Percentiles rank a stretch among this genome's conserved stretches.
Evolutionary conservation across 2,888 invertebrate genomes (phyloP).

Genomic region (Lochmaea crataegi): DNA sequence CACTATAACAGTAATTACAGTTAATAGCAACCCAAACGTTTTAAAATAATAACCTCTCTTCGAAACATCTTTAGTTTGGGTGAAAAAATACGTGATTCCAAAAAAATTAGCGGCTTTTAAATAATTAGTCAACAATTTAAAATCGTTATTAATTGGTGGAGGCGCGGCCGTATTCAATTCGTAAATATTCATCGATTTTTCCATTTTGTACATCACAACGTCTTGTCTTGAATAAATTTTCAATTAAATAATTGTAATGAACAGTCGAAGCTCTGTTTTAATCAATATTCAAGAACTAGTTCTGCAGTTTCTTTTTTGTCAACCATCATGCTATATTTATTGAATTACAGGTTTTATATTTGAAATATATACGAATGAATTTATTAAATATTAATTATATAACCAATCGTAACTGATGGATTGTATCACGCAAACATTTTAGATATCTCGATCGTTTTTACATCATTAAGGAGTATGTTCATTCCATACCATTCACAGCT

Average conservation of each 20-base stretch:
- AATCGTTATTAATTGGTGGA: not conserved
- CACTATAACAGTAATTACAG: not conserved
- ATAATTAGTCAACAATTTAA: not conserved
- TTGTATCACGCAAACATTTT: not conserved
- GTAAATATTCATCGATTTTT: not conserved
- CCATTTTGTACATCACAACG: not conserved
- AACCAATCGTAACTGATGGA: not conserved
- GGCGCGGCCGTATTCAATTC: not conserved
- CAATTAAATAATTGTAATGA: no score
- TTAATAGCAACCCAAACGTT: not conserved
- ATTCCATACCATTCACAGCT: not conserved
- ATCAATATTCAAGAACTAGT: conserved; percentile 3
- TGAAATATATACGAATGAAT: not conserved
- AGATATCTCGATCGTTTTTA: not conserved
- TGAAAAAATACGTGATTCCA: conserved; percentile 1
- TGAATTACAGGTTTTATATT: not conserved
- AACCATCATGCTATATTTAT: not conserved
- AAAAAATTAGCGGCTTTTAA: not conserved
- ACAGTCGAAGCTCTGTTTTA: not conserved
- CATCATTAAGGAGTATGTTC: conserved; percentile 1
- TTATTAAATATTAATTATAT: not conserved
- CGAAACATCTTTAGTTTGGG: not conserved
- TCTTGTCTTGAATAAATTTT: not conserved
- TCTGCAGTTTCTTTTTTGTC: not conserved
- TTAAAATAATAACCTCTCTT: not conserved